Base-by-base conservation (phyloP, 2,888 invertebrate species). In the Podabrus alpinus region DNA sequence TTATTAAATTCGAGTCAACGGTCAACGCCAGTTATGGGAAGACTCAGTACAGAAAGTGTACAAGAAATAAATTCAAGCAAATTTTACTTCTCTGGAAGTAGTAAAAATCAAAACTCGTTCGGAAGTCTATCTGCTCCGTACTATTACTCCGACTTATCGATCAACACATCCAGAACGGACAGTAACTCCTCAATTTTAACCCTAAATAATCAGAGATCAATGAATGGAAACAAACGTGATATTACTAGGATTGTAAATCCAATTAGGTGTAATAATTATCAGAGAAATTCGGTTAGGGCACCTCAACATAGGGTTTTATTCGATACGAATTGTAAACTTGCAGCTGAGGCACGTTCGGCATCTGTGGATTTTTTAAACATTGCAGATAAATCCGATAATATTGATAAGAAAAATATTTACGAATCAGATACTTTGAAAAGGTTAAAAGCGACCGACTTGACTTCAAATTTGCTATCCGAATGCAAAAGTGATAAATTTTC, bases 111-210 rank as follows among this genome's bases (percentile, higher is more conserved):
- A 17, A 59, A 70, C 60, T 69, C 68, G 3, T 79, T 81, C 15
- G 76, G 72, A 59, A 82, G 80, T 68, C 92, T 92, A 77, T 91
- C 92, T 72, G 95, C 94, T 29, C 95, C 96, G 0, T 96, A 96
- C 83, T 96, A 96, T 83, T 96, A 96, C 85, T 95, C 96, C 0
- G 96, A 96, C 86, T 88, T 92, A 68, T 92, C 89, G 3, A 82
- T 86, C 80, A 85, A 85, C 76, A 82, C 84, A 0, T 82, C 82
- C 1, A 80, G 82, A 72, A 83, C 80, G 17, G 82, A 84, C 66
- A 84, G 81, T 70, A 81, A 79, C 21, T 83, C 83, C 15, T 81
- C 84, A 2, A 83, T 85, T 19, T 78, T 86, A 75, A 86, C 86
- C 59, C 81, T 94, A 29, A 95, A 94, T 82, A 95, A 95, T 85